These are phyloP conservation scores for Saguinus imperator DNA, from an alignment of 2,113 vertebrate species.

Conservation along the genomic window DNA sequence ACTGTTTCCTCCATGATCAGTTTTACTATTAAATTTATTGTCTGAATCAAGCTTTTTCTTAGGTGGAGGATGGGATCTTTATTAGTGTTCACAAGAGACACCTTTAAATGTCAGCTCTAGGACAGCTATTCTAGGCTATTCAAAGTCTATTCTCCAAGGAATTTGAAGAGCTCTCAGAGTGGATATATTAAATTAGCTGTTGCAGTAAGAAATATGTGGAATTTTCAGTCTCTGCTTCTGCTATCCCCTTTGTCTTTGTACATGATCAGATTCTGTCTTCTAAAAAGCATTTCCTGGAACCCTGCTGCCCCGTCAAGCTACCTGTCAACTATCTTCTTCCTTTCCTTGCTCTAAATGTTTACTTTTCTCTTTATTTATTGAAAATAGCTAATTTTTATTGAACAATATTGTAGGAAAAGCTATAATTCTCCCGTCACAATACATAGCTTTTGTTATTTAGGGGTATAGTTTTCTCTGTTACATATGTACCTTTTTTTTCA, in stretches of 20 bases:
- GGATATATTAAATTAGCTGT: constrained; percentile 50
- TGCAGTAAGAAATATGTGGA: constrained; percentile 37
- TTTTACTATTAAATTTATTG: constrained; percentile 55
- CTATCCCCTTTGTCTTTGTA: constrained; percentile 31
- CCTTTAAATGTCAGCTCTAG: constrained; percentile 52
- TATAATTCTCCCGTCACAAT: not conserved
- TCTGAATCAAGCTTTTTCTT: constrained; percentile 39
- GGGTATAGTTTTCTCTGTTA: not conserved
- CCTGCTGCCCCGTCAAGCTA: not conserved
- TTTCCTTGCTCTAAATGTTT: constrained; percentile 46
- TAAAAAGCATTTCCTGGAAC: constrained; percentile 45
- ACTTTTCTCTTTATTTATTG: constrained; percentile 37
- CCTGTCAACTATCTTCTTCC: not conserved
- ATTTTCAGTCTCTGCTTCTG: constrained; percentile 21
- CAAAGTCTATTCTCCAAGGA: constrained; percentile 41
- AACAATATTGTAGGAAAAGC: not conserved
- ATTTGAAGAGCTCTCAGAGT: constrained; percentile 42
- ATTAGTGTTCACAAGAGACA: constrained; percentile 37
- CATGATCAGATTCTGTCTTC: constrained; percentile 11
- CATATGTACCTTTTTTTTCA: not conserved
- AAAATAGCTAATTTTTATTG: constrained; percentile 23
- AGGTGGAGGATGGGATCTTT: constrained; percentile 8
- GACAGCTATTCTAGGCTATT: constrained; percentile 49
- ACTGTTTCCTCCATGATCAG: constrained; percentile 5
- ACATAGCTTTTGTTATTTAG: constrained; percentile 5